phyloP scores from a whole-genome alignment of 2,797 vertebrate species.

The Enteromius radiatus region DNA sequence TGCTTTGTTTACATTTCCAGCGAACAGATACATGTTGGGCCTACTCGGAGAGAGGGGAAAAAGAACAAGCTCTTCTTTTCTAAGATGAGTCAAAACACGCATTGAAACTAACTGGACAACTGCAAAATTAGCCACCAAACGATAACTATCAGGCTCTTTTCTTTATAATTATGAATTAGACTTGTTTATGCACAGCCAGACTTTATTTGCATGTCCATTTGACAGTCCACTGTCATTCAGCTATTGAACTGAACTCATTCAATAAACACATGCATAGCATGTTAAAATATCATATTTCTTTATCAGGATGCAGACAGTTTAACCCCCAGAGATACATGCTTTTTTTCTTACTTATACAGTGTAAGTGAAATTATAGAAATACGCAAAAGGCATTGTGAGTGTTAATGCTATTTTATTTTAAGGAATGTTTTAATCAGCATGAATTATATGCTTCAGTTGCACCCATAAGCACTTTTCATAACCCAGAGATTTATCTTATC shows the following conservation, averaged over 20 bases:
- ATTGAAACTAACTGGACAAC: not conserved
- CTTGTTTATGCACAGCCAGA: not conserved
- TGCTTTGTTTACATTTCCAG: conserved; percentile 54
- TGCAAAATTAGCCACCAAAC: not conserved
- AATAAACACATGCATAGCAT: not conserved
- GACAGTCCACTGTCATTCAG: not conserved
- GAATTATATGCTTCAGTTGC: not conserved
- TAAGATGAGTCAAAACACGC: not conserved
- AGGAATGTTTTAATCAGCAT: not conserved
- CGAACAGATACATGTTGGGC: not conserved
- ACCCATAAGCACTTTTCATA: conserved; percentile 20
- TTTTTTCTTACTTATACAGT: not conserved
- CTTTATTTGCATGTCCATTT: not conserved
- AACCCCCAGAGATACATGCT: not conserved
- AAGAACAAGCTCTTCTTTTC: conserved; percentile 14
- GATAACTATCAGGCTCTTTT: not conserved
- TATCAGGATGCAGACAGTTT: not conserved
- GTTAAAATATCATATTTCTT: not conserved
- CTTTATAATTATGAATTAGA: not conserved
- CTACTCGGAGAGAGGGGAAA: not conserved
- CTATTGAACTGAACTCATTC: not conserved
- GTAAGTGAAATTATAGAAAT: not conserved
- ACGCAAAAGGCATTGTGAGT: not conserved
- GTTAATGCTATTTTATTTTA: not conserved
- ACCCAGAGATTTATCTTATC: conserved; percentile 7